Evolutionary conservation across 2,797 vertebrate genomes (phyloP).

Genomic region (Danio choprae): DNA sequence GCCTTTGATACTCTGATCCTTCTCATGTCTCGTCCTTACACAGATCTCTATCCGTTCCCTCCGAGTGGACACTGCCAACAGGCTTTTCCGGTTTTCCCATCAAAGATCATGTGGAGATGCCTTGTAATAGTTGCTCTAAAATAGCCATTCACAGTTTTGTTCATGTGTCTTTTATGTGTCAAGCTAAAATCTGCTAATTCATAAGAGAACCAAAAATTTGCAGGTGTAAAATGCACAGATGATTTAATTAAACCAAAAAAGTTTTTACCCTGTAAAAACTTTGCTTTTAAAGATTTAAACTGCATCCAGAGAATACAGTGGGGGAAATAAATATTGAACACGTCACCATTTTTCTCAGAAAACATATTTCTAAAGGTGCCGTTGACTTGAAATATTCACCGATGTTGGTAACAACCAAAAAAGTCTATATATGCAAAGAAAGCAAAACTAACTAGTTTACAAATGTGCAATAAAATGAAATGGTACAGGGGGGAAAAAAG

Average conservation of each 20-base stretch:
- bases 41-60: slow-evolving; percentile 32
- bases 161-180: background rate
- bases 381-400: no score
- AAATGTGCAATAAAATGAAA: no score
- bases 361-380: no score
- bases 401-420: no score
- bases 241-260: background rate
- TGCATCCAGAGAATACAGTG: no score
- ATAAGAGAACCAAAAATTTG: background rate
- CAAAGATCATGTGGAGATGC: background rate
- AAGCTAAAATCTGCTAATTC: background rate
- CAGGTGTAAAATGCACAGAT: background rate
- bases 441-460: no score
- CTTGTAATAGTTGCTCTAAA: background rate
- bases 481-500: no score
- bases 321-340: no score
- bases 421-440: no score
- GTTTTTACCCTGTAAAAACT: background rate
- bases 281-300: background rate
- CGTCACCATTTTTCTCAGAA: no score
- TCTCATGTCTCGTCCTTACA: slow-evolving; percentile 27
- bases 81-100: slow-evolving; percentile 43
- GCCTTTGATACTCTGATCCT: slow-evolving; percentile 37
- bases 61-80: slow-evolving; percentile 27
- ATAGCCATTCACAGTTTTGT: background rate